phyloP scores from a whole-genome alignment of 2,113 vertebrate genomes.

The Paramormyrops kingsleyae region DNA sequence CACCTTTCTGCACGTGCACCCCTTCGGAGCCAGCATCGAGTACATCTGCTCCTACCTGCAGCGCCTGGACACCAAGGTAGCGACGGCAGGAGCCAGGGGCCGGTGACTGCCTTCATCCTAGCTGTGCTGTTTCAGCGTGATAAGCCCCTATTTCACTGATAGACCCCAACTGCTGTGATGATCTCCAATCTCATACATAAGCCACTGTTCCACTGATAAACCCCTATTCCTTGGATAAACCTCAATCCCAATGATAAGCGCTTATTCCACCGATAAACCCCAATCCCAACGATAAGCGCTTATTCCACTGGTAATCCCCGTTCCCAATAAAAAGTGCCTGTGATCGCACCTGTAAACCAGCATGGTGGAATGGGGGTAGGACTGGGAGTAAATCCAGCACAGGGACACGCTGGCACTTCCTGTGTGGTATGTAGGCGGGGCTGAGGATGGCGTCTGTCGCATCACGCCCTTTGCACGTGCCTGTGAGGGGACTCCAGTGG shows the following conservation, averaged over 20 bases:
- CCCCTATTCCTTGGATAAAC: not conserved
- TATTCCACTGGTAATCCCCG: not conserved
- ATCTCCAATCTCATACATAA: not conserved
- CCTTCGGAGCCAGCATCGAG: constrained; percentile 91
- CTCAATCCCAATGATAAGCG: constrained; percentile 16
- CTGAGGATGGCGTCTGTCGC: not conserved
- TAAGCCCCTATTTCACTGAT: constrained; percentile 29
- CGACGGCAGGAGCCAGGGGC: not conserved
- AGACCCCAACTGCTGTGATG: not conserved
- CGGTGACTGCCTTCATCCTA: not conserved
- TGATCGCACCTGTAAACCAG: not conserved
- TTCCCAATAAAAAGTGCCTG: not conserved
- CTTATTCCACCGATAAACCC: not conserved
- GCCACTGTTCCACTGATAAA: not conserved
- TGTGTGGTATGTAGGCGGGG: not conserved
- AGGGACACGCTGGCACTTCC: not conserved
- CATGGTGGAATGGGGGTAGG: not conserved
- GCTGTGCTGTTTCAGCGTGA: not conserved
- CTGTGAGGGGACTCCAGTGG: not conserved
- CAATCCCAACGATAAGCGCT: not conserved
- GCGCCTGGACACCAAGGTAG: constrained; percentile 88
- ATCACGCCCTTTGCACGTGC: not conserved
- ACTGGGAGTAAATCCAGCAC: not conserved
- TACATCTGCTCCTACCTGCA: constrained; percentile 97
- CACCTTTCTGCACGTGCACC: constrained; percentile 90